These are phyloP conservation scores for Ciconia stormi DNA, from an alignment of 2,113 vertebrate species.

Conservation along the genomic window DNA sequence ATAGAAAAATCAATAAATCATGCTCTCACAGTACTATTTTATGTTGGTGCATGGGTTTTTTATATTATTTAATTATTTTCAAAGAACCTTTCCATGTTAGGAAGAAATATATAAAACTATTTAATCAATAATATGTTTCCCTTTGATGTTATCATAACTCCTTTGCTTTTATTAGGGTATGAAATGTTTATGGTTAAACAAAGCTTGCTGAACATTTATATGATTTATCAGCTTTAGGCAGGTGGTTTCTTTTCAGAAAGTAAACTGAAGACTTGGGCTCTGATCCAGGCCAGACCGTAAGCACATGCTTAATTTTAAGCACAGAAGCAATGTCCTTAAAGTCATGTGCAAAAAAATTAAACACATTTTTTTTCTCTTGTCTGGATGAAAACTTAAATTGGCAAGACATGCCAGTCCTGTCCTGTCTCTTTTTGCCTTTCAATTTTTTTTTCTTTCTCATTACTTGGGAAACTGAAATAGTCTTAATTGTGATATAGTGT, in stretches of 20 bases:
- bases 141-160: background rate
- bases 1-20: slow-evolving; percentile 15
- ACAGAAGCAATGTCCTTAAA: background rate
- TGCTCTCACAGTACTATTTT: background rate
- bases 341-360: background rate
- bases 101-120: slow-evolving; percentile 1
- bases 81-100: background rate
- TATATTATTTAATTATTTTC: slow-evolving; percentile 28
- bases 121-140: slow-evolving; percentile 22
- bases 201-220: background rate
- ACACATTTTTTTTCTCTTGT: background rate
- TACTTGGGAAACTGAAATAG: background rate
- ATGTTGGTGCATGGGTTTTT: background rate
- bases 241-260: slow-evolving; percentile 10
- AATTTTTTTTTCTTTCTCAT: background rate
- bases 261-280: background rate
- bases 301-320: background rate
- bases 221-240: slow-evolving; percentile 42
- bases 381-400: background rate
- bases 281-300: background rate
- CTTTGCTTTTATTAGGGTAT: background rate
- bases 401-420: background rate
- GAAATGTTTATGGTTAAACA: slow-evolving; percentile 23
- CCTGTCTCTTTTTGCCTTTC: background rate
- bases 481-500: background rate